A percentile compares a stretch with the other conserved stretches of the same genome.
phyloP scores from a whole-genome alignment of 2,797 vertebrate genomes.

The Acomys russatus region DNA sequence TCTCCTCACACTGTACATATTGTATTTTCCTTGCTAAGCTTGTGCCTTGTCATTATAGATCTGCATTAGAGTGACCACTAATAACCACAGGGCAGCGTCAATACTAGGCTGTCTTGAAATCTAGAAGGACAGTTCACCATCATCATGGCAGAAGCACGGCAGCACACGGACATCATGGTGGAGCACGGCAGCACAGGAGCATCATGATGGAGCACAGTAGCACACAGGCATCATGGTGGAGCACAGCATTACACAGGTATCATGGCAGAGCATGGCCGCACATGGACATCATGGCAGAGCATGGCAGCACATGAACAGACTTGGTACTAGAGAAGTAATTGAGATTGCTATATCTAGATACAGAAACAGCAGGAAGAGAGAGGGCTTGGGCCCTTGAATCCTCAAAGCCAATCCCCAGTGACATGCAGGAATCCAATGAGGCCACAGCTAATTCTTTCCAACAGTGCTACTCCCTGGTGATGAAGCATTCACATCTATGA shows the following conservation, averaged over 20 bases:
- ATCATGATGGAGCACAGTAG: too few species aligned
- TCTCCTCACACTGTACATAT: neutral
- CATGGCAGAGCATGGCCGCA: too few species aligned
- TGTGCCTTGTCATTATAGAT: neutral
- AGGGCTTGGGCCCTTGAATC: neutral
- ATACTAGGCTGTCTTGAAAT: neutral
- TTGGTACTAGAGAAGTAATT: neutral
- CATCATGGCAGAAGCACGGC: too few species aligned
- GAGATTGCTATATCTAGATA: neutral
- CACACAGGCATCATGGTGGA: too few species aligned
- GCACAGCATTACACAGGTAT: too few species aligned
- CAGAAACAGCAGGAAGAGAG: neutral
- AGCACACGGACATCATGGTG: too few species aligned
- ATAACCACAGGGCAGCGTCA: neutral
- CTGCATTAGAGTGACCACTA: neutral
- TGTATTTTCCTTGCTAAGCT: neutral
- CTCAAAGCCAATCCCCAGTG: neutral
- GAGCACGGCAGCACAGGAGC: too few species aligned
- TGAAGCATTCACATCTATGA: neutral
- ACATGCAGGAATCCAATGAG: neutral
- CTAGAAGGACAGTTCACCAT: too few species aligned
- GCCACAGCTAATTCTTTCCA: neutral
- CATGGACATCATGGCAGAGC: neutral
- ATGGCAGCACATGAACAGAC: too few species aligned
- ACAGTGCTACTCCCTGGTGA: neutral